Evolutionary conservation across 2,888 invertebrate species (phyloP).

Genomic region (Philonicus albiceps): DNA sequence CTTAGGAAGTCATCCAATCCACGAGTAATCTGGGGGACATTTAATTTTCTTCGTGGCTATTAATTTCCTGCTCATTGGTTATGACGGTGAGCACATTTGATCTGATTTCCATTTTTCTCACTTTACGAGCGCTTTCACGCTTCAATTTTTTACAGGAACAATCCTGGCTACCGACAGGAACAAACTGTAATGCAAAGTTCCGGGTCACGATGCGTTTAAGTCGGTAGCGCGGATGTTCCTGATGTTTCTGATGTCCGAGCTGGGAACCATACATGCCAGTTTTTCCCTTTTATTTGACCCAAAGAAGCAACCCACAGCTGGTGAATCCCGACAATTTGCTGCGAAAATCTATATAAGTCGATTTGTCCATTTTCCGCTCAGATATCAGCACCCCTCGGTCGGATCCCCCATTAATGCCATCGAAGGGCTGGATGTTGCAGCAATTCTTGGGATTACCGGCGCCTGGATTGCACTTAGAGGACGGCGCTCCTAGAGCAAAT

Average conservation of each 20-base stretch:
- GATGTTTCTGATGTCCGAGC: background rate
- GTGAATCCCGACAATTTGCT: background rate
- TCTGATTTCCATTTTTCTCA: conserved; percentile 36
- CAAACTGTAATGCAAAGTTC: background rate
- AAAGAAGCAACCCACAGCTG: background rate
- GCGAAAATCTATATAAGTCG: background rate
- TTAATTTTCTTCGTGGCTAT: background rate
- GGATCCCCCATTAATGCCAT: background rate
- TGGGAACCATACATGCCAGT: background rate
- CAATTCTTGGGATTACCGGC: background rate
- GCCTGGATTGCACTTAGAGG: background rate
- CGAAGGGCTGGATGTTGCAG: background rate
- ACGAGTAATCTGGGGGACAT: background rate
- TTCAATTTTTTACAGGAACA: background rate
- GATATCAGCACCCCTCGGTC: background rate
- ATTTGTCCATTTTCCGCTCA: background rate
- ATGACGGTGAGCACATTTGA: background rate
- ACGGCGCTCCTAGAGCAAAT: background rate
- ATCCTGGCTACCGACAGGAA: background rate
- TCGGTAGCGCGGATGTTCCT: background rate
- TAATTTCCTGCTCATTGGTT: conserved; percentile 8
- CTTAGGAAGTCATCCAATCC: background rate
- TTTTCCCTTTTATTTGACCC: background rate
- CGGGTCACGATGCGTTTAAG: background rate
- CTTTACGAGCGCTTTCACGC: background rate